A percentile compares a stretch with the other conserved stretches of the same genome.
These are phyloP conservation scores for Ceratosolen solmsi DNA, from an alignment of 1,140 invertebrate genomes.

Conservation along the genomic window DNA sequence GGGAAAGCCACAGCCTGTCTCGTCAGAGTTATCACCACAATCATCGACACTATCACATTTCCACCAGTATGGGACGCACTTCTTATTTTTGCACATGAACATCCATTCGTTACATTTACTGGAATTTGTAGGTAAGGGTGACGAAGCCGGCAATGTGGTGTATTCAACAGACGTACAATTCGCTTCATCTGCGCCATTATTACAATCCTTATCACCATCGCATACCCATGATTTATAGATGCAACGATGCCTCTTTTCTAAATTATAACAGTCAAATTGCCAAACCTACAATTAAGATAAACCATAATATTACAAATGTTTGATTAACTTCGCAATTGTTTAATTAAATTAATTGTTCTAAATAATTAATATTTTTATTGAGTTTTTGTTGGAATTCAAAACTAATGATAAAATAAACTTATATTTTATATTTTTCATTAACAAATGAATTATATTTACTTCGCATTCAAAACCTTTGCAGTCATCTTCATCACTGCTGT, in stretches of 20 bases:
- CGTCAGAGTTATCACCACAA: conserved; percentile 86
- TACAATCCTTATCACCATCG: conserved; percentile 82
- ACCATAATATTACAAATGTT: background rate
- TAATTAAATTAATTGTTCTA: background rate
- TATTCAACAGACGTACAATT: conserved; percentile 74
- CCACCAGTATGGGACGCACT: conserved; percentile 91
- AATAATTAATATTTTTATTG: background rate
- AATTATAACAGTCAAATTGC: conserved; percentile 71
- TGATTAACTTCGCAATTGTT: background rate
- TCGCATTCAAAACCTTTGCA: conserved; percentile 69
- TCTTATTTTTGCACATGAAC: conserved; percentile 81
- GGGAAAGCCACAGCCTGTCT: conserved; percentile 77
- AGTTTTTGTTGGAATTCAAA: background rate
- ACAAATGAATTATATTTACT: conserved; percentile 56
- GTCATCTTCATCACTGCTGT: conserved; percentile 63
- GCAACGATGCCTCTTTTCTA: conserved; percentile 59
- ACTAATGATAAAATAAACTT: background rate
- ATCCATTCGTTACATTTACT: conserved; percentile 87
- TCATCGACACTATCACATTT: conserved; percentile 82
- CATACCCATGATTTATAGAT: conserved; percentile 78
- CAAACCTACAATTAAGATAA: conserved; percentile 54
- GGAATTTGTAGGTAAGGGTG: conserved; percentile 65
- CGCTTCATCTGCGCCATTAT: conserved; percentile 80
- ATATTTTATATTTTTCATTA: background rate
- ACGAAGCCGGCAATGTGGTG: conserved; percentile 58